Percentiles rank a stretch among this genome's conserved stretches.
Evolutionary conservation across 2,888 invertebrate species (phyloP).

Genomic region (Lottia gigantea): DNA sequence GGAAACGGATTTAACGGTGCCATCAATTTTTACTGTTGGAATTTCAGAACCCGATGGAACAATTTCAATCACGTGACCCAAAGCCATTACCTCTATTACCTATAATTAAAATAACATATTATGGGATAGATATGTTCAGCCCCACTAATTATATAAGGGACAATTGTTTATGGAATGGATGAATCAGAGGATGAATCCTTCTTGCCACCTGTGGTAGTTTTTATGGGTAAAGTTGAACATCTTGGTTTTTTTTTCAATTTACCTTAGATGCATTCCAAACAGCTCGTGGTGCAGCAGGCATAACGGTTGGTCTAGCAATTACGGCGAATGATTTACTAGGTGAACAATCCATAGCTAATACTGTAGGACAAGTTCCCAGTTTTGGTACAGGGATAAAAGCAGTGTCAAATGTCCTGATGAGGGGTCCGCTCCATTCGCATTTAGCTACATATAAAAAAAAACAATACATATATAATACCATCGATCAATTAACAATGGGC

Average conservation of each 20-base stretch:
- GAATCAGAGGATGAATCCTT: too few species aligned
- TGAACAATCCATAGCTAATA: conserved; percentile 37
- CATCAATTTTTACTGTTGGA: not conserved
- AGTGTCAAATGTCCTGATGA: conserved; percentile 27
- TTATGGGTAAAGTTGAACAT: too few species aligned
- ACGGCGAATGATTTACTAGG: conserved; percentile 25
- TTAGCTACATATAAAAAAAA: not conserved
- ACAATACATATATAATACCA: too few species aligned
- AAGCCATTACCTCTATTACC: not conserved
- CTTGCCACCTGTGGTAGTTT: too few species aligned
- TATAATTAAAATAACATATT: not conserved
- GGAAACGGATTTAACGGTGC: not conserved
- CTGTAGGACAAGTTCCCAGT: conserved; percentile 14
- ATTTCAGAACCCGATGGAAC: not conserved
- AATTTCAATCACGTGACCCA: not conserved
- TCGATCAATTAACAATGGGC: too few species aligned
- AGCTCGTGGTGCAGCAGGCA: not conserved
- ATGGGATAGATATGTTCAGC: not conserved
- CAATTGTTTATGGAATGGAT: too few species aligned
- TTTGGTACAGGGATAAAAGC: conserved; percentile 18
- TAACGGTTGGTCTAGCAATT: conserved; percentile 5
- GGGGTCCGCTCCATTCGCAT: not conserved
- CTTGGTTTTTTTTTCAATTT: not conserved
- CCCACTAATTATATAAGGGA: too few species aligned
- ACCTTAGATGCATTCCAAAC: conserved; percentile 12